These are phyloP conservation scores for Pachydiplax longipennis DNA, from an alignment of 2,888 invertebrate genomes.

Conservation along the genomic window DNA sequence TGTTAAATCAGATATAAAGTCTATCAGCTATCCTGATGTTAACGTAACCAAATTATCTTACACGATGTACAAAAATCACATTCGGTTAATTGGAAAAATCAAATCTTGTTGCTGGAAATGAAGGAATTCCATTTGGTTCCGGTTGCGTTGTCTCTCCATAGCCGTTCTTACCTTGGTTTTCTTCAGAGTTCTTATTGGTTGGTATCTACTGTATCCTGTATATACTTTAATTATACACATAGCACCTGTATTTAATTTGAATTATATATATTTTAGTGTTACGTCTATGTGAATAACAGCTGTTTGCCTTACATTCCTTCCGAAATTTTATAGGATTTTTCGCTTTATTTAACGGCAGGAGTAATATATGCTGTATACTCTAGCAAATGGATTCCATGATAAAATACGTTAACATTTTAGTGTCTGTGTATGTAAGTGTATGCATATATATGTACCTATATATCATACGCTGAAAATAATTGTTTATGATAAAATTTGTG, in stretches of 20 bases:
- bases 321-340: not conserved
- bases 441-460: too few relatives aligned
- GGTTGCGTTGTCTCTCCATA: too few relatives aligned
- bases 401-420: conserved; percentile 7
- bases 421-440: too few relatives aligned
- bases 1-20: not conserved
- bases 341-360: not conserved
- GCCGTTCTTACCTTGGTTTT: too few relatives aligned
- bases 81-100: not conserved
- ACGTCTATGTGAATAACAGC: not conserved
- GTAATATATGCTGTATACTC: not conserved
- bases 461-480: not conserved
- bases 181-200: too few relatives aligned
- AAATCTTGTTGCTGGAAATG: not conserved
- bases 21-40: not conserved
- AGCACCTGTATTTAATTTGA: too few relatives aligned
- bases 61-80: not conserved
- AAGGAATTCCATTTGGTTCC: not conserved
- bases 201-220: too few relatives aligned
- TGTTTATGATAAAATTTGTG: conserved; percentile 1
- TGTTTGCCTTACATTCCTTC: not conserved
- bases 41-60: not conserved
- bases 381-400: not conserved
- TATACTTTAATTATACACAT: too few relatives aligned
- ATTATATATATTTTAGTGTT: too few relatives aligned